Evolutionary conservation across 2,888 invertebrate species (phyloP), one percentile per base, ranked within the genome.

Genomic region (Caenorhabditis plicata): DNA sequence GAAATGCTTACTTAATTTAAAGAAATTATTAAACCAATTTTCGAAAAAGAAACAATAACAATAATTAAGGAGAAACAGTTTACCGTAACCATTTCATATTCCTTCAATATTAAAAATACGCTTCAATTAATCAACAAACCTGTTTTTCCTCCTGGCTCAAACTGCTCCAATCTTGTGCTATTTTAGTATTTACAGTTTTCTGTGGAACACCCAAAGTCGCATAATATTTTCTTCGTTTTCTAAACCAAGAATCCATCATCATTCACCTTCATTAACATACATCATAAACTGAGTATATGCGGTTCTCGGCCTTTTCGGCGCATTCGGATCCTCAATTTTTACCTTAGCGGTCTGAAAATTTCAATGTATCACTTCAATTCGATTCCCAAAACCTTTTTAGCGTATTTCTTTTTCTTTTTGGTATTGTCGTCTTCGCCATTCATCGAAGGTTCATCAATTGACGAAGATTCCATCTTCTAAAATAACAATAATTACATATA

Each of bases 221-320:
- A 17, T 53, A 53, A 0, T 22, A 22, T 3, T 54, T 9, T 9
- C 61, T 48, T 13, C 61, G 61, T 17, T 27, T 29, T 9, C 47
- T 51, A 35, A 13, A 31, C 29, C 3, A 31, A 43, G 13, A 8
- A 17, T 11, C 26, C 8, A 4, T 15, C 4, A 4, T 4, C n/a
- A 27, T 8, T 9, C 8, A 8, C 17, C 5, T 15, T 4, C 41
- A 17, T 13, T 4, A 15, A 23, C 27, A 47, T 19, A 55, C 55
- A 54, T 50, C 1, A 61, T 54, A 23, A 61, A 61, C n/a, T 51
- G 61, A 22, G 55, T 51, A 32, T 61, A 61, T 19, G 50, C 54
- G 9, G 54, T 47, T 19, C 54, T 50, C 26, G 43, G 39, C 0
- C 48, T 31, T 50, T 55, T 54, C 32, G 61, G 61, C 2, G 51